Evolutionary conservation across 2,888 invertebrate genomes (phyloP).

Genomic region (Hydrotaea cyrtoneurina): DNA sequence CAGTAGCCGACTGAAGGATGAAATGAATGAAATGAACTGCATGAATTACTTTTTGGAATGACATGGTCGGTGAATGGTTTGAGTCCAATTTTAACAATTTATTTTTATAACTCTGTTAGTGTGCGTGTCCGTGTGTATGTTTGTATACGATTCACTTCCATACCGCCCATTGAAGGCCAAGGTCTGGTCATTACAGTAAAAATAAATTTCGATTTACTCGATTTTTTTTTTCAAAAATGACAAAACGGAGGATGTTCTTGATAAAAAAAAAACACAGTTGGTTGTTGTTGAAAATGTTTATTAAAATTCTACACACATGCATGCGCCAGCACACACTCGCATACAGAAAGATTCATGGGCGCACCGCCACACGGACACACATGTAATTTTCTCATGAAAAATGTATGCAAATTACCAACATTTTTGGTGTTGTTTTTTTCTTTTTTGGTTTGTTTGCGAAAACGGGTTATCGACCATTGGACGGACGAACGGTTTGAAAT

Average conservation of each 20-base stretch:
- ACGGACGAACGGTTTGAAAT: constrained; percentile 3
- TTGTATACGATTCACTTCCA: neutral
- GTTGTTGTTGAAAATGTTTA: constrained; percentile 42
- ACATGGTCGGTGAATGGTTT: constrained; percentile 26
- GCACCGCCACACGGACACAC: neutral
- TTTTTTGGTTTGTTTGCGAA: no score
- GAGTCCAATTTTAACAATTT: constrained; percentile 44
- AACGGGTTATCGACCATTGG: constrained; percentile 32
- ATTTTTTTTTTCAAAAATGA: constrained; percentile 25
- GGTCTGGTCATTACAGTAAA: constrained; percentile 39
- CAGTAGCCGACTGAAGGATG: neutral
- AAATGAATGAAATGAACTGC: constrained; percentile 18
- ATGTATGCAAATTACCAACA: constrained; percentile 37
- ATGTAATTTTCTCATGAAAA: constrained; percentile 40
- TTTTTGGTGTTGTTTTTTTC: constrained; percentile 1
- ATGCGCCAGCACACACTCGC: neutral
- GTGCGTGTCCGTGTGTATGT: neutral
- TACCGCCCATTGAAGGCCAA: constrained; percentile 42
- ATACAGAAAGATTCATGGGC: neutral
- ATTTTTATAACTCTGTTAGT: constrained; percentile 48
- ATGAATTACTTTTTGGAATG: constrained; percentile 26
- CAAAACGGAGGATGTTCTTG: constrained; percentile 22
- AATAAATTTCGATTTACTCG: constrained; percentile 50
- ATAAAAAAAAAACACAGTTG: neutral
- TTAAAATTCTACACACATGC: constrained; percentile 42